Base-by-base conservation (phyloP, 2,888 invertebrate species). In the Protula sp. region DNA sequence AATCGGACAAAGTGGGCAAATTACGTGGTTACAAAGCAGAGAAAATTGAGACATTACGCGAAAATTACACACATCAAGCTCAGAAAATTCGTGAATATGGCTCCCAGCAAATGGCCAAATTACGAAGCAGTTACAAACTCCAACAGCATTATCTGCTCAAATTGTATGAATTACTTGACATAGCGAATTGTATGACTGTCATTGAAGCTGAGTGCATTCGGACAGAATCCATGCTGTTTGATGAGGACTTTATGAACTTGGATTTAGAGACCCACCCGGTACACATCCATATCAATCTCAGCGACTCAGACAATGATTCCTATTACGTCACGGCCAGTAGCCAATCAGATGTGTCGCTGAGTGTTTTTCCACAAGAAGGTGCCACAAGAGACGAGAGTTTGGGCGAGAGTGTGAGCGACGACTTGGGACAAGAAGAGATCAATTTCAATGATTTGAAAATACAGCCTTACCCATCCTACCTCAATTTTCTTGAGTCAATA, bases 141-240 rank as follows among this genome's bases (percentile, higher is more conserved):
- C 94, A 95, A 81, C 95, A 95, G 80, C 92, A 93, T 82, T 92
- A 94, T 14, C 83, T 95, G 56, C 92, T 93, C 83, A 94, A 94
- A 80, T 90, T 95, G 3, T 83, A 95, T 60, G 95, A 95, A 81
- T 94, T 93, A 80, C 84, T 95, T 72, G 92, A 94, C 82, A 88
- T 94, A 77, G 94, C 94, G 80, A 94, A 93, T 82, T 95, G 95
- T 77, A 88, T 71, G 47, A 68, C 71, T 3, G 72, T 73, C n/a
- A 70, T 78, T 30, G 78, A 78, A 50, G 73, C 73, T 2, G 79
- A 80, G 54, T 78, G 88, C 87, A 22, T 90, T 88, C 81, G 89
- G 87, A 88, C 89, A 67, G 91, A 91, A 77, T 89, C 89, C 87
- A 89, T 73, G 73, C 60, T 70, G 22, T 67, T 70, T 57, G 54